Conservation (phyloP, 2,888 invertebrate genomes). For the Conomelus anceps region DNA sequence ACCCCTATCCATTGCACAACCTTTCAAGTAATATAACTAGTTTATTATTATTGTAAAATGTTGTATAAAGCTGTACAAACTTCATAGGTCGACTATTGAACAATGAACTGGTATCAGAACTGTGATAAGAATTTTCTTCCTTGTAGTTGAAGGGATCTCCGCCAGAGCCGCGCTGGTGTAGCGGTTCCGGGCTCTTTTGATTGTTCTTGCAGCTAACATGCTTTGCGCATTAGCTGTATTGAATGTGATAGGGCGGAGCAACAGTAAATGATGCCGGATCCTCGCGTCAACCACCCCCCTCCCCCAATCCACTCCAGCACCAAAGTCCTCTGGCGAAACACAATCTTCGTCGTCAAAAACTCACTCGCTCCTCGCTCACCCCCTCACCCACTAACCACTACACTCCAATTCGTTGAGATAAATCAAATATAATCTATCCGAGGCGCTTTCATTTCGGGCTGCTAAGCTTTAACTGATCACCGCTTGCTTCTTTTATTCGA, state of each 20-base stretch:
- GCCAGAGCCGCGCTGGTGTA: conserved; percentile 2
- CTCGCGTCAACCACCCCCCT: not conserved
- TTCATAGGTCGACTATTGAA: not conserved
- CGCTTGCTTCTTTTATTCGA: not conserved
- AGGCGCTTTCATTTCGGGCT: not conserved
- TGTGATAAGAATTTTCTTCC: not conserved
- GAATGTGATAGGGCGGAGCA: not conserved
- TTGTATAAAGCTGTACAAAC: no score
- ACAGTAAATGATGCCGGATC: not conserved
- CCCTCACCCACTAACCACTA: not conserved
- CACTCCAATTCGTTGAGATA: not conserved
- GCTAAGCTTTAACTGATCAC: not conserved
- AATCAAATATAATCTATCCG: not conserved
- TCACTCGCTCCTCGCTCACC: not conserved
- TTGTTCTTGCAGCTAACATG: conserved; percentile 10
- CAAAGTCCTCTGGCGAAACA: not conserved
- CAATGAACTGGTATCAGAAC: not conserved
- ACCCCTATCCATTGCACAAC: no score
- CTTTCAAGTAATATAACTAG: no score
- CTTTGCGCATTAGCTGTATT: conserved; percentile 6
- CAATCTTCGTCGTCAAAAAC: not conserved
- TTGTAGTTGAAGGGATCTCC: not conserved
- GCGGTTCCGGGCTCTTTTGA: conserved; percentile 2
- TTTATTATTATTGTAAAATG: no score
- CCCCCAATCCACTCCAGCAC: not conserved